phyloP scores from a whole-genome alignment of 2,113 vertebrate genomes.

The Todiramphus chloris region DNA sequence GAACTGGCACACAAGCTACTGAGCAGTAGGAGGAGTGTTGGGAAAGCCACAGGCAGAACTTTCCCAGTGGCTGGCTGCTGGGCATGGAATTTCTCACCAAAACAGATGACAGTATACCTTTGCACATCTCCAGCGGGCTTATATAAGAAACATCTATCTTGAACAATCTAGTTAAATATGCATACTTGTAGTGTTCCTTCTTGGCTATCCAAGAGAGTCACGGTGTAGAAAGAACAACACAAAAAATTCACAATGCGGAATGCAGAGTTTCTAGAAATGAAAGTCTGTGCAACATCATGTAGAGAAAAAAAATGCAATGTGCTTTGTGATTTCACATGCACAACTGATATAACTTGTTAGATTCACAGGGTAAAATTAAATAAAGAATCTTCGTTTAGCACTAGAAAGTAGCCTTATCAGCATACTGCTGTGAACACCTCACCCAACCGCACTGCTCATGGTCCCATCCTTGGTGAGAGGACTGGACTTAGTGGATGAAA shows the following conservation, averaged over 20 bases:
- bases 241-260: neutral
- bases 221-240: neutral
- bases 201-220: neutral
- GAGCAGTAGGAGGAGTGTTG: neutral
- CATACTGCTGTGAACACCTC: neutral
- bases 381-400: neutral
- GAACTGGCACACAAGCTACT: neutral
- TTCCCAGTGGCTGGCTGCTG: neutral
- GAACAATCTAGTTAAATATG: neutral
- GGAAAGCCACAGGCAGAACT: neutral
- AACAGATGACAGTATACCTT: neutral
- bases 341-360: neutral
- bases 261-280: neutral
- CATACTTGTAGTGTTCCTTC: neutral
- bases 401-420: neutral
- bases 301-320: neutral
- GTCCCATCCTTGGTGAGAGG: neutral
- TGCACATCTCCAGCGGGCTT: neutral
- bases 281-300: neutral
- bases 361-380: neutral
- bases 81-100: neutral
- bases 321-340: neutral
- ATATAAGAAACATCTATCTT: neutral
- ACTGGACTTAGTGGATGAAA: neutral
- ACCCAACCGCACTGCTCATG: neutral